Base-by-base conservation (phyloP, 2,888 invertebrate genomes). In the Parnassius glacialis region DNA sequence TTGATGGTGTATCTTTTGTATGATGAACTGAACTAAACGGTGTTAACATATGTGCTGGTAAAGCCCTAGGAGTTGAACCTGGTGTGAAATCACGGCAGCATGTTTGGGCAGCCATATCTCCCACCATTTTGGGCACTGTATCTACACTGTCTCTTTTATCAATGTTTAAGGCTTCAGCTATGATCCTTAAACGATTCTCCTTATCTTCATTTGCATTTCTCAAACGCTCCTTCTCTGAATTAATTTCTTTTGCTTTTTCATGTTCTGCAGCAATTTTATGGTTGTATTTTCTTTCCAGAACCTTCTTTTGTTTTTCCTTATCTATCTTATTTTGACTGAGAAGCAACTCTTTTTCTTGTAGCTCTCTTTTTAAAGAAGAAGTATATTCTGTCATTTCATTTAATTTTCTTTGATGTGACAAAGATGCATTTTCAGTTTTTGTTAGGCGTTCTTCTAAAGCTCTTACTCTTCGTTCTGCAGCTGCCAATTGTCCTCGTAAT, bases 201-300 rank as follows among this genome's bases (percentile, higher is more conserved):
- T 90, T 90, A 54, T 92, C 90, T 64, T 90, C 89, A 0, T 82
- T 79, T 1, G 79, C 87, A 65, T 84, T 86, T 25, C 74, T 76
- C 11, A 89, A 71, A 59, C 83, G 73, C 56, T 89, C 87, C 34
- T 85, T 87, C 59, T 91, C 89, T 0, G 70, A 72, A 45, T 84
- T 76, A 16, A 95, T 89, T 80, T 96, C 96, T 55, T 94, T 94
- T 20, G 93, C 94, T 78, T 95, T 96, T 68, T 96, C 96, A 64
- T 95, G 95, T 79, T 96, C 95, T 1, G 93, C 93, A 0, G 94
- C 95, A 41, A 96, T 93, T 74, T 93, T 94, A 10, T 93, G 86
- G 65, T 92, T 92, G 67, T 92, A 93, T 78, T 94, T 94, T 53
- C 94, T 92, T 76, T 90, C 90, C n/a, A 90, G 73, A 65, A 87